These are phyloP conservation scores for Drosophila guanche DNA, from an alignment of 1,140 invertebrate species.

Conservation along the genomic window DNA sequence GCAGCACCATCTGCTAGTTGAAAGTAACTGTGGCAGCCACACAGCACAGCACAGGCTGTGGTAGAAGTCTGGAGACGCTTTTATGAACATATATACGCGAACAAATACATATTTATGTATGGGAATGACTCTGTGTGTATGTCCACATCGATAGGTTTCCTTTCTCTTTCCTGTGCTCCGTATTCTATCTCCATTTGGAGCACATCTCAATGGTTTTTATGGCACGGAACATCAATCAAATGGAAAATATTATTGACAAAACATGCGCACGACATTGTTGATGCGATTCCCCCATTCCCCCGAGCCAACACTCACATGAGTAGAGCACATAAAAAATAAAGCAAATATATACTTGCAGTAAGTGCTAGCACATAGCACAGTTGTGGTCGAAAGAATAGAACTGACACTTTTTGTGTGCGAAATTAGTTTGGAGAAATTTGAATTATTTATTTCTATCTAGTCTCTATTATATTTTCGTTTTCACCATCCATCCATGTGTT, in stretches of 20 bases:
- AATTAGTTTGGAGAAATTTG: no score
- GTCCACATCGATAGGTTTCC: slow-evolving; percentile 19
- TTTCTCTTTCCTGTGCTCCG: slow-evolving; percentile 5
- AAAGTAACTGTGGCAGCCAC: slow-evolving; percentile 37
- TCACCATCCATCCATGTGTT: no score
- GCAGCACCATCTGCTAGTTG: slow-evolving; percentile 51
- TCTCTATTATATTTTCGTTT: no score
- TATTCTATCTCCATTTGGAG: slow-evolving; percentile 70
- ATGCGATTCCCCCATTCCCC: slow-evolving; percentile 42
- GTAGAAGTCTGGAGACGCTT: slow-evolving; percentile 45
- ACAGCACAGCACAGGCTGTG: slow-evolving; percentile 19
- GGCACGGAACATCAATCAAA: slow-evolving; percentile 77
- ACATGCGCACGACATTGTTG: slow-evolving; percentile 64
- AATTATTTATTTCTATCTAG: no score
- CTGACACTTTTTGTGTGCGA: no score
- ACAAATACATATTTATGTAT: slow-evolving; percentile 13
- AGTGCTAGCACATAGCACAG: neutral
- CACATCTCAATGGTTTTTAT: slow-evolving; percentile 81
- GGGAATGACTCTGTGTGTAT: slow-evolving; percentile 1
- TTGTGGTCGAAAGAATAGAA: no score
- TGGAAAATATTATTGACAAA: slow-evolving; percentile 80
- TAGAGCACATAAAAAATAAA: slow-evolving; percentile 31
- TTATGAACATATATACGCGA: slow-evolving; percentile 51
- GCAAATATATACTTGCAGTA: slow-evolving; percentile 41
- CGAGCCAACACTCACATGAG: no score